Conservation (phyloP, 2,113 vertebrate species). For the Cyanoderma ruficeps region DNA sequence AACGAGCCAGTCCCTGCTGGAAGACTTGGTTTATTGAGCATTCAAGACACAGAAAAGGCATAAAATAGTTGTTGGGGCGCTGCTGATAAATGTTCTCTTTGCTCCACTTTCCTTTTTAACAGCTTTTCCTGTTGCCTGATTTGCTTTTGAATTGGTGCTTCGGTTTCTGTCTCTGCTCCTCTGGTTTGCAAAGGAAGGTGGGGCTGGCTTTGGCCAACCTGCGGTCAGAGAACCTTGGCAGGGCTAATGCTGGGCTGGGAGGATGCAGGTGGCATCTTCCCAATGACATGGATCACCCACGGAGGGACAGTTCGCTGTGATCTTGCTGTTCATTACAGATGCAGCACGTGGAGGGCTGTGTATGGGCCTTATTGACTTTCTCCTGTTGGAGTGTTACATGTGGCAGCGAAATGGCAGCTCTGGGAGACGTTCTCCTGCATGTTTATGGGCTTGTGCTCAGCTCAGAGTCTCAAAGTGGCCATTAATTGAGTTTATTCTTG, state of each 20-base stretch:
- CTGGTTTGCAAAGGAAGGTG: not conserved
- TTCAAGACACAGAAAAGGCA: not conserved
- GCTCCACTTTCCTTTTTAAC: not conserved
- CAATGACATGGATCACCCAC: rapidly evolving
- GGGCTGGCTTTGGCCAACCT: not conserved
- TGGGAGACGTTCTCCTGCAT: not conserved
- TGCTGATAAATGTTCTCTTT: not conserved
- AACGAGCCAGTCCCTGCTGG: not conserved
- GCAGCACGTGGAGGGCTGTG: not conserved
- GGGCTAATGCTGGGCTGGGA: not conserved
- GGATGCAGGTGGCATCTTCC: not conserved
- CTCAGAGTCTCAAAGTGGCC: not conserved
- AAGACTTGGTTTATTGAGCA: not conserved
- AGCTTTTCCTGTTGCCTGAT: not conserved
- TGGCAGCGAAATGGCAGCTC: not conserved
- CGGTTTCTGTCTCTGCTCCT: not conserved
- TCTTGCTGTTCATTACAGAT: not conserved
- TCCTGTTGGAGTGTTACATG: not conserved
- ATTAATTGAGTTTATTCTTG: conserved; percentile 6
- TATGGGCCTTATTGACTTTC: not conserved
- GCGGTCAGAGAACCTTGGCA: not conserved
- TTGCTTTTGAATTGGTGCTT: not conserved
- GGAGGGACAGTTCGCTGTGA: not conserved
- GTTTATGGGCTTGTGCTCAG: not conserved
- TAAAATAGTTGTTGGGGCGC: not conserved